Conservation (phyloP, 2,797 vertebrate species). For the Melanotaenia pygmaea region DNA sequence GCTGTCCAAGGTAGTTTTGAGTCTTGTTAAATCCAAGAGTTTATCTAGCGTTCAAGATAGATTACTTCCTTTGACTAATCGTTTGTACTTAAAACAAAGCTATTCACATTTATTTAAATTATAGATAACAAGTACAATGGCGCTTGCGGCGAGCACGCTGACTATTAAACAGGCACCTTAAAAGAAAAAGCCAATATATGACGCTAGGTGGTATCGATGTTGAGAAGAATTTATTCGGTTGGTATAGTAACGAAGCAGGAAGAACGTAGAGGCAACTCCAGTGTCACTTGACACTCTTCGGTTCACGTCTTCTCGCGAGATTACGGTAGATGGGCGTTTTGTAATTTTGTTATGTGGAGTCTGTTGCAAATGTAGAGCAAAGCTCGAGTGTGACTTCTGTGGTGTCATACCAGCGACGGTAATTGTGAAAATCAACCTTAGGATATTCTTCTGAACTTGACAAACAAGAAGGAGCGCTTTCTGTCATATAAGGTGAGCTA, state of each 20-base stretch:
- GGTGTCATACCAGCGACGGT: not conserved
- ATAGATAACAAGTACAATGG: not conserved
- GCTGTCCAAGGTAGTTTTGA: not conserved
- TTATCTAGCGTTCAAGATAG: not conserved
- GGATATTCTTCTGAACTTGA: not conserved
- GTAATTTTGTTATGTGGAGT: not conserved
- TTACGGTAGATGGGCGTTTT: fast-evolving
- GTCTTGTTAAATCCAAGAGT: not conserved
- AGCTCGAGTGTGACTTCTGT: not conserved
- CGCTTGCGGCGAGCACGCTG: not conserved
- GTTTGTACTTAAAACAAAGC: not conserved
- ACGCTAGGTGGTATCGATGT: not conserved
- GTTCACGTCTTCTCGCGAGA: constrained; percentile 45
- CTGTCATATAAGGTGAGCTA: not conserved
- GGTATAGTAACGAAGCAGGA: not conserved
- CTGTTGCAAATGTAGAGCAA: not conserved
- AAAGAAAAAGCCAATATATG: not conserved
- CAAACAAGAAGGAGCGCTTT: constrained; percentile 5
- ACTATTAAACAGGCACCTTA: too few relatives aligned
- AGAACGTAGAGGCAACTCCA: fast-evolving
- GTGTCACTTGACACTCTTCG: not conserved
- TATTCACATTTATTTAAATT: not conserved
- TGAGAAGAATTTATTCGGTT: not conserved
- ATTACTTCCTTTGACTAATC: not conserved
- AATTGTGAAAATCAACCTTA: not conserved